Conservation (phyloP, 2,797 vertebrate species). For the Hippopotamyrus pictus region DNA sequence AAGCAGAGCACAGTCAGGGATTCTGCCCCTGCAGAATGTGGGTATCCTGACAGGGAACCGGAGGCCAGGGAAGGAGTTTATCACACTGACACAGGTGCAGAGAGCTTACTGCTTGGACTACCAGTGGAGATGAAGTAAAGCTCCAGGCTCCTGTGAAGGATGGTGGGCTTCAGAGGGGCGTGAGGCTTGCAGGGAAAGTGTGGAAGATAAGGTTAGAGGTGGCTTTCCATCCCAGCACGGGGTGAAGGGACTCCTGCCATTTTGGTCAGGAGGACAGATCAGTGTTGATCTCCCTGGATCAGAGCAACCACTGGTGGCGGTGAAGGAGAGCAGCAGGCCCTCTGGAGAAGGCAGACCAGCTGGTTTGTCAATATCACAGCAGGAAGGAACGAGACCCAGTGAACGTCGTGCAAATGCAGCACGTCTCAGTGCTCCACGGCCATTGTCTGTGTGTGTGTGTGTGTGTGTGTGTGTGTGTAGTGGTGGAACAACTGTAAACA, state of each 20-base stretch:
- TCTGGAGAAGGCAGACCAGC: neutral
- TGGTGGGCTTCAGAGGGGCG: neutral
- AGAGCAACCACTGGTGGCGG: neutral
- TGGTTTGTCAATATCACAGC: neutral
- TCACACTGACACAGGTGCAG: neutral
- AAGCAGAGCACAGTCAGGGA: neutral
- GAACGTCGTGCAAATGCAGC: neutral
- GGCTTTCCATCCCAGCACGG: neutral
- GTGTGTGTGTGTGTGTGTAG: no score
- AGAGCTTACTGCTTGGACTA: neutral
- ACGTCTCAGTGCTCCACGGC: neutral
- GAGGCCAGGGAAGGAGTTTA: neutral
- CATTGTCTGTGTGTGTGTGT: neutral
- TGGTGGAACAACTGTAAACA: no score
- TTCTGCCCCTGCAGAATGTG: neutral
- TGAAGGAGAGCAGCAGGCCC: neutral
- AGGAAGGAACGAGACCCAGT: neutral
- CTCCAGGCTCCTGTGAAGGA: neutral
- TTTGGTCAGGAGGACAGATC: neutral
- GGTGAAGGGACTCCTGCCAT: neutral
- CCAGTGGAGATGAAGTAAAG: neutral
- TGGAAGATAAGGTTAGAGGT: neutral
- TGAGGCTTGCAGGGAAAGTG: neutral
- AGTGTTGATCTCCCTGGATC: neutral
- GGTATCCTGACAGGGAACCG: neutral